Percentiles rank a stretch among this genome's conserved stretches.
Conservation (phyloP, 2,113 vertebrate species). For the Gallinago paraguaiae region DNA sequence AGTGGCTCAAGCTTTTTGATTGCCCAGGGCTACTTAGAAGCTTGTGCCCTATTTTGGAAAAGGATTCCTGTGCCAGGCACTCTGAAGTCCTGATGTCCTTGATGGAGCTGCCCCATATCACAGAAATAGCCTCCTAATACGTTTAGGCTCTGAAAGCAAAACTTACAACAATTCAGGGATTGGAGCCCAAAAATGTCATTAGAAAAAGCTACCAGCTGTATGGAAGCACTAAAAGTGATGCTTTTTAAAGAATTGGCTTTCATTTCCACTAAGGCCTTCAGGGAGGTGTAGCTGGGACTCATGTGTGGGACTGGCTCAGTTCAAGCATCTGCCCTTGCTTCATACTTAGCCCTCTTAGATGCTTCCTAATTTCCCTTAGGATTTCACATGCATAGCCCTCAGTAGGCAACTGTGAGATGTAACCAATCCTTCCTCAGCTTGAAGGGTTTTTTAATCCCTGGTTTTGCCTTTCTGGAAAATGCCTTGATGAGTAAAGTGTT, state of each 20-base stretch:
- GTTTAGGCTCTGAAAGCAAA: slow-evolving; percentile 30
- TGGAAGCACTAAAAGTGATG: neutral
- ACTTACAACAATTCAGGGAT: slow-evolving; percentile 3
- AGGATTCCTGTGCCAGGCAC: neutral
- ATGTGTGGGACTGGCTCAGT: neutral
- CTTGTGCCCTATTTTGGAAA: neutral
- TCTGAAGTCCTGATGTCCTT: slow-evolving; percentile 7
- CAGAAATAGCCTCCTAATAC: neutral
- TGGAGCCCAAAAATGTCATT: neutral
- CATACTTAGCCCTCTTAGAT: neutral
- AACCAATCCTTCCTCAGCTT: neutral
- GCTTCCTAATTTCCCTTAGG: neutral
- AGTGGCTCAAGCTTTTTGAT: neutral
- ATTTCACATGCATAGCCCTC: neutral
- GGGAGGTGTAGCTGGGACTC: neutral
- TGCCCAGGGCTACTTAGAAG: neutral
- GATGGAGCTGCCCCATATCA: neutral
- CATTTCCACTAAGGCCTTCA: neutral
- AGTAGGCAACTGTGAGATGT: neutral
- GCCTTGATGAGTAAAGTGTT: neutral
- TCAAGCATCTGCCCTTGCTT: neutral
- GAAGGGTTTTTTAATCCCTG: neutral
- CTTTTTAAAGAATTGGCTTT: neutral
- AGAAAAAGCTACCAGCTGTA: neutral
- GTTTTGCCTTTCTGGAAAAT: neutral